Conservation (phyloP, 2,797 vertebrate species). For the Eremophila alpestris region DNA sequence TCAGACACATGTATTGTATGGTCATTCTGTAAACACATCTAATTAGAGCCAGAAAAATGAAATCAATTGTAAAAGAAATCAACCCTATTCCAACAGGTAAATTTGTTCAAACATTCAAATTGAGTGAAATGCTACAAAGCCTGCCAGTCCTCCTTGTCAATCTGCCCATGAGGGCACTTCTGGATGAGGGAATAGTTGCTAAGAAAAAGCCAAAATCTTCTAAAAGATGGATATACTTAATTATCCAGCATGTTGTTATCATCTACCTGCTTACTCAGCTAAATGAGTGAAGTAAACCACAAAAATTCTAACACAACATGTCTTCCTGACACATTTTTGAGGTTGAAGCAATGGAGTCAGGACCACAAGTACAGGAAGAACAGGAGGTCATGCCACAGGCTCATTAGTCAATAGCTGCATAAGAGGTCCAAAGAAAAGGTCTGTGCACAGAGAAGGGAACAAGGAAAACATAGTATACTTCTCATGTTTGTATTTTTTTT, state of each 20-base stretch:
- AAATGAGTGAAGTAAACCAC: background rate
- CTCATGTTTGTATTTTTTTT: background rate
- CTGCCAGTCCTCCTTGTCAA: background rate
- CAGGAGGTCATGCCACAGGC: background rate
- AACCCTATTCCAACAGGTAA: background rate
- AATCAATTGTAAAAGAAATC: background rate
- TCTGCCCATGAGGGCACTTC: background rate
- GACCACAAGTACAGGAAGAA: background rate
- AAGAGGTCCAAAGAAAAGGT: background rate
- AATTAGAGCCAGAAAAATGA: background rate
- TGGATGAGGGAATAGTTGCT: background rate
- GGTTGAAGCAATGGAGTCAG: background rate
- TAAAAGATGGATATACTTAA: background rate
- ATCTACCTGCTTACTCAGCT: background rate
- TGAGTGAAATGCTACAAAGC: background rate
- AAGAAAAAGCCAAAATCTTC: background rate
- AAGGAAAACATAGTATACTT: background rate
- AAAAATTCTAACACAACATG: background rate
- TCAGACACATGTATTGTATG: fast-evolving
- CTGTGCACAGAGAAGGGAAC: background rate
- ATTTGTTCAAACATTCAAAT: background rate
- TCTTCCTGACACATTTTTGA: background rate
- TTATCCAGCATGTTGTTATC: background rate
- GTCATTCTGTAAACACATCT: background rate
- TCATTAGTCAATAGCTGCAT: background rate